These are phyloP conservation scores for Steinernema scapterisci DNA, from an alignment of 2,888 invertebrate genomes.

Conservation along the genomic window DNA sequence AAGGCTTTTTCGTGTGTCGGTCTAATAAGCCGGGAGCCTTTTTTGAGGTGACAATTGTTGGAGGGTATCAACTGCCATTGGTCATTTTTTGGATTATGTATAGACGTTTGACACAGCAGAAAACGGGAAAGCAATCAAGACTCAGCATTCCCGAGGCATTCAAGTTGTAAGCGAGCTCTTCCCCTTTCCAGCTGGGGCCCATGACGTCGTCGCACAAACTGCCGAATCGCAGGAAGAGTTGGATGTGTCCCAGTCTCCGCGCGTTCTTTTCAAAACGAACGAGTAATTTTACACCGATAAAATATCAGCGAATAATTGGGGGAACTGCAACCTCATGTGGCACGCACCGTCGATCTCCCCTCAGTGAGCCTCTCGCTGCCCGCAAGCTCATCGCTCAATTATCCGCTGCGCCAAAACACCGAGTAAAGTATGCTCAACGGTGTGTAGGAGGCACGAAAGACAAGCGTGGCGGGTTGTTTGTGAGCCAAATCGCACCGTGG, in stretches of 20 bases:
- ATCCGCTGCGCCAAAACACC: conserved; percentile 27
- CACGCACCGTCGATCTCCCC: background rate
- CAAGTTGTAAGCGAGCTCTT: background rate
- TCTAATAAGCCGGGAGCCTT: no score
- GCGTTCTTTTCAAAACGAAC: conserved; percentile 7
- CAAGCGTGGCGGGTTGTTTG: conserved; percentile 20
- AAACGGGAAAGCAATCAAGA: background rate
- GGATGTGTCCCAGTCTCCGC: background rate
- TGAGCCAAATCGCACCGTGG: background rate
- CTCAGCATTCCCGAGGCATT: background rate
- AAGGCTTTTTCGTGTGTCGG: background rate
- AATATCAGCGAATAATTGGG: conserved; percentile 16
- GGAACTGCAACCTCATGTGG: background rate
- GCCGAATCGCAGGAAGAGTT: background rate
- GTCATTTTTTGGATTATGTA: no score
- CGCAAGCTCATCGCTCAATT: background rate
- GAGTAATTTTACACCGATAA: conserved; percentile 26
- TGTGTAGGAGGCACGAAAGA: conserved; percentile 20
- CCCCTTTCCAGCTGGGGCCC: conserved; percentile 11
- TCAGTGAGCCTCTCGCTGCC: background rate
- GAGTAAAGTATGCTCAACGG: conserved; percentile 20
- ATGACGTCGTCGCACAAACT: conserved; percentile 11
- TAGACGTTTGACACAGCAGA: no score
- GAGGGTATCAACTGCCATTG: no score
- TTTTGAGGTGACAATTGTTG: no score